Evolutionary conservation across 2,797 vertebrate species (phyloP).

Genomic region (Aulostomus chinensis): DNA sequence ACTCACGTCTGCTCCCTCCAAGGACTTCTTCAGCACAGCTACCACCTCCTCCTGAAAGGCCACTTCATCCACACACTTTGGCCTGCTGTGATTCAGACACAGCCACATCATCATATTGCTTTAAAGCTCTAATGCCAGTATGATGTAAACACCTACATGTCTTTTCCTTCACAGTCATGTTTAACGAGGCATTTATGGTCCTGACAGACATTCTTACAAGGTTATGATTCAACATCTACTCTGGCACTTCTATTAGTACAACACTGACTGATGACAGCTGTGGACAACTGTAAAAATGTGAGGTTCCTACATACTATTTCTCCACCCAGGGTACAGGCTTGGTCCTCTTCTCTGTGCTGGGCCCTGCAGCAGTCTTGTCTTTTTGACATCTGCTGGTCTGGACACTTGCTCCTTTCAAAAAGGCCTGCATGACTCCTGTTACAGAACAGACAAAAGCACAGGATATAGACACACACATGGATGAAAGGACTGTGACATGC

Average conservation of each 20-base stretch:
- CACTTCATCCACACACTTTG: conserved; percentile 93
- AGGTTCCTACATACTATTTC: conserved; percentile 89
- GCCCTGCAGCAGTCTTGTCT: conserved; percentile 81
- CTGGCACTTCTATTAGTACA: too few species aligned
- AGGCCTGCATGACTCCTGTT: conserved; percentile 88
- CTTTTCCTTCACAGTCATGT: neutral
- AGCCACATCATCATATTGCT: neutral
- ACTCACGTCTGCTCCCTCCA: conserved; percentile 97
- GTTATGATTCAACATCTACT: neutral
- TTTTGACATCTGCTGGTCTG: conserved; percentile 81
- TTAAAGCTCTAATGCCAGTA: too few species aligned
- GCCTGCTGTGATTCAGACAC: conserved; percentile 79
- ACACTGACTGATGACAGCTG: too few species aligned
- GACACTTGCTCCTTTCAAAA: conserved; percentile 86
- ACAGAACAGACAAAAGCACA: neutral
- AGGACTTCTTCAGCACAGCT: conserved; percentile 92
- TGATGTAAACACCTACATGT: neutral
- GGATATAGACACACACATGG: neutral
- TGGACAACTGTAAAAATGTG: neutral
- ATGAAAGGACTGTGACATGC: neutral
- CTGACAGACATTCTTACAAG: too few species aligned
- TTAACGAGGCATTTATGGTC: too few species aligned
- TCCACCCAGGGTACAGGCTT: conserved; percentile 94
- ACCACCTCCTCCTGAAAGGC: conserved; percentile 98
- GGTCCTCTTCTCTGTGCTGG: conserved; percentile 84